A percentile compares a stretch with the other conserved stretches of the same genome.
Conservation (phyloP, 2,797 vertebrate genomes). For the Cephalopachus bancanus region DNA sequence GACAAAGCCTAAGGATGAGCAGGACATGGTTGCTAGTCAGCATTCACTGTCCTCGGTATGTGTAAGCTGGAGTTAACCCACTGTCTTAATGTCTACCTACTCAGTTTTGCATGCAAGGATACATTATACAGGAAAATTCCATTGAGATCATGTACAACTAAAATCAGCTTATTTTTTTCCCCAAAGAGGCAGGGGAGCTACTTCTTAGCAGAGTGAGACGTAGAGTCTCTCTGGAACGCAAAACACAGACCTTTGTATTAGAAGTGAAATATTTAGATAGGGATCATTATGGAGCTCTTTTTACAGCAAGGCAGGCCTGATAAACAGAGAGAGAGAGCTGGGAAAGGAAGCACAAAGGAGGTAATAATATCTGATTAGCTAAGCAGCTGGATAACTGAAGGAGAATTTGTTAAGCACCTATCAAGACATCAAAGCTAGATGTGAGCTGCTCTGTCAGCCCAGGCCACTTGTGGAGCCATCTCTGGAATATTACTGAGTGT, state of each 20-base stretch:
- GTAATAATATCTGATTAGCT: conserved; percentile 88
- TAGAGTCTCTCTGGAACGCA: conserved; percentile 80
- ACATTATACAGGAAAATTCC: conserved; percentile 53
- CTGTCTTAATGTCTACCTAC: not conserved
- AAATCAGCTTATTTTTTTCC: conserved; percentile 78
- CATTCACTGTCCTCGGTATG: not conserved
- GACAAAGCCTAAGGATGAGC: not conserved
- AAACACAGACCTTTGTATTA: conserved; percentile 86
- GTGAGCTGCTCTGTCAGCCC: conserved; percentile 81
- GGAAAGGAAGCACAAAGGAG: conserved; percentile 85
- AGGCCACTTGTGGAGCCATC: conserved; percentile 79
- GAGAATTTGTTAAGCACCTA: conserved; percentile 86
- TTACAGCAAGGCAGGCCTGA: conserved; percentile 83
- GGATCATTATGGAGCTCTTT: conserved; percentile 85
- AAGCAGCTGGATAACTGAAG: conserved; percentile 87
- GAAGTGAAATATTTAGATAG: conserved; percentile 89
- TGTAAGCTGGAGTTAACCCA: not conserved
- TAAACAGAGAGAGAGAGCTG: conserved; percentile 78
- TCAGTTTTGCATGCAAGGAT: not conserved
- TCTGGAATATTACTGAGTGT: conserved; percentile 75
- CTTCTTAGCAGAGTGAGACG: conserved; percentile 80
- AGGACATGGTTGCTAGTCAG: conserved; percentile 4
- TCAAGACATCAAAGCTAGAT: conserved; percentile 82
- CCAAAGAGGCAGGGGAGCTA: conserved; percentile 76
- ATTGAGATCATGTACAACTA: conserved; percentile 70